Conservation (phyloP, 2,113 vertebrate genomes). For the Peromyscus californicus region DNA sequence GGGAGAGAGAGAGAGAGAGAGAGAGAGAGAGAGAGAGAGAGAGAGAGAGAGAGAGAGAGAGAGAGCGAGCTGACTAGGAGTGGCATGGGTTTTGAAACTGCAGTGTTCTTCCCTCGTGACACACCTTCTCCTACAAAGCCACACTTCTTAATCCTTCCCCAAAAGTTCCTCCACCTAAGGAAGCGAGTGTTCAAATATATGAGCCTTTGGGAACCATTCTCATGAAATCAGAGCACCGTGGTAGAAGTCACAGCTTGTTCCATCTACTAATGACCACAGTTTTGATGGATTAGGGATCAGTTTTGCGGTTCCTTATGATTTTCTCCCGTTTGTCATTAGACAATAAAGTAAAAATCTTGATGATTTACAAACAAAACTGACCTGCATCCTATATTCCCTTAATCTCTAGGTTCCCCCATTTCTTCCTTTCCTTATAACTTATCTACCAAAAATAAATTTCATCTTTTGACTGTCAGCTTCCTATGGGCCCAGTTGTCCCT, state of each 20-base stretch:
- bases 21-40: background rate
- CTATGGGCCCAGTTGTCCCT: background rate
- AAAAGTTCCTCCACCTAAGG: too few species aligned
- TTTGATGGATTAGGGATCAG: background rate
- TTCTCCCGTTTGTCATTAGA: background rate
- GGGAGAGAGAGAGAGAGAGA: rapidly evolving
- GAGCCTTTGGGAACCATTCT: background rate
- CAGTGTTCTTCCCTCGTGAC: background rate
- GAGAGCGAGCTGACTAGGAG: background rate
- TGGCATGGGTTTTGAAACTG: background rate
- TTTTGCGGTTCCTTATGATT: background rate
- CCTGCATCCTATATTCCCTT: background rate
- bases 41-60: background rate
- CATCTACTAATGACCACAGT: background rate
- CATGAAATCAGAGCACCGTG: background rate
- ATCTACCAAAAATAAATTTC: background rate
- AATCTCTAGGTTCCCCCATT: background rate
- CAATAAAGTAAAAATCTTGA: background rate
- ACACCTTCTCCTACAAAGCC: background rate
- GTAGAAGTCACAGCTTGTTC: too few species aligned
- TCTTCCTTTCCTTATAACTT: constrained; percentile 24
- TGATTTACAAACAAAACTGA: background rate
- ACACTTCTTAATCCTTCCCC: background rate
- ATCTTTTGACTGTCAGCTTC: background rate
- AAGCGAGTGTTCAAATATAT: background rate